These are phyloP conservation scores for Zoanthus gigantus DNA, from an alignment of 92 coral and sea anemone genomes.

Conservation along the genomic window DNA sequence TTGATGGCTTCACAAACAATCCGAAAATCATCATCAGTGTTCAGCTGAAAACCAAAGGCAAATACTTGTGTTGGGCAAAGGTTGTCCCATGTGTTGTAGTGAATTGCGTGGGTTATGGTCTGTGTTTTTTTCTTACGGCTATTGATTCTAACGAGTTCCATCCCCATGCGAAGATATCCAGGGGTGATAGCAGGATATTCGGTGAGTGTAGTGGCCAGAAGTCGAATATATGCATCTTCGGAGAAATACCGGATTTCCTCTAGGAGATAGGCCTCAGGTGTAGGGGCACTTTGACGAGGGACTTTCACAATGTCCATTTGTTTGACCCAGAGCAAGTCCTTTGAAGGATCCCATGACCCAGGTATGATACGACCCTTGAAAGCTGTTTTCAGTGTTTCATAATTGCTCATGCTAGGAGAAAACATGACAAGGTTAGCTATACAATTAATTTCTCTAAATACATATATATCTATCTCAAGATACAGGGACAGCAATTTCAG, in stretches of 20 bases:
- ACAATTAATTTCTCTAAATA: background rate
- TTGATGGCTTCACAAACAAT: slow-evolving; percentile 28
- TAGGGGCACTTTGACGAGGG: slow-evolving; percentile 24
- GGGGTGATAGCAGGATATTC: slow-evolving; percentile 25
- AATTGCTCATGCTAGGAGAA: slow-evolving; percentile 27
- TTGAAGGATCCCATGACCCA: slow-evolving; percentile 18
- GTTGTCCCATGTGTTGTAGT: slow-evolving; percentile 43
- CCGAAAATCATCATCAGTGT: slow-evolving; percentile 29
- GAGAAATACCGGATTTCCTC: slow-evolving; percentile 2
- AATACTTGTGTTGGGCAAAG: slow-evolving; percentile 26
- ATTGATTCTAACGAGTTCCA: slow-evolving; percentile 36
- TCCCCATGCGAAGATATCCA: slow-evolving; percentile 41
- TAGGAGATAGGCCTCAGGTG: slow-evolving; percentile 26
- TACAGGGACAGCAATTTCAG: too few species aligned
- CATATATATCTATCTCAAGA: too few species aligned
- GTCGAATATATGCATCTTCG: slow-evolving; percentile 32
- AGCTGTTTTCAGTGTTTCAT: slow-evolving; percentile 21
- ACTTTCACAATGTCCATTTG: slow-evolving; percentile 38
- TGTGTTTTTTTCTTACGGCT: background rate
- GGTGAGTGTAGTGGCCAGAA: slow-evolving; percentile 3
- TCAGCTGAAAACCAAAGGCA: slow-evolving; percentile 39
- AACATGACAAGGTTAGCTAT: background rate
- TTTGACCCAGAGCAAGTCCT: slow-evolving; percentile 48
- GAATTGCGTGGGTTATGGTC: slow-evolving; percentile 24
- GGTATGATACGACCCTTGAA: slow-evolving; percentile 3